Evolutionary conservation across 2,888 invertebrate genomes (phyloP).

Genomic region (Copidosoma aretas): DNA sequence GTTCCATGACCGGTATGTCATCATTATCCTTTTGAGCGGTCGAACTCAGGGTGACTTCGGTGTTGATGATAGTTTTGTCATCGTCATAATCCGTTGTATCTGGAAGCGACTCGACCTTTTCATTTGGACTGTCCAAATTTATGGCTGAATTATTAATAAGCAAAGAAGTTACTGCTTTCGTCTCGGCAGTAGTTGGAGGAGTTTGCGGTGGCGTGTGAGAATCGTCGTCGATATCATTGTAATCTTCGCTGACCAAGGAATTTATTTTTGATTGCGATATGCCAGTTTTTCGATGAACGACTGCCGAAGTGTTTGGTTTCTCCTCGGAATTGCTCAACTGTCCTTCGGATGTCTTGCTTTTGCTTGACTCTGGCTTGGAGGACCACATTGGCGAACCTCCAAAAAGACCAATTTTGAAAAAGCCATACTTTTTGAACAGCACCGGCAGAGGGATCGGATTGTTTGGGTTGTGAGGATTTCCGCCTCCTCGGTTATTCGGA

Average conservation of each 20-base stretch:
- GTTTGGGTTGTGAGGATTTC: conserved; percentile 66
- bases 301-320: conserved; percentile 62
- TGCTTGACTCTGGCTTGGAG: conserved; percentile 62
- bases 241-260: conserved; percentile 68
- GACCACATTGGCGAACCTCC: conserved; percentile 76
- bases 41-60: conserved; percentile 68
- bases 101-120: conserved; percentile 63
- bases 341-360: conserved; percentile 58
- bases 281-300: conserved; percentile 58
- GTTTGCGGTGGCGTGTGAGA: conserved; percentile 67
- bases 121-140: conserved; percentile 58
- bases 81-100: conserved; percentile 69
- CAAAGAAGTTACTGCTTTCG: conserved; percentile 47
- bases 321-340: conserved; percentile 60
- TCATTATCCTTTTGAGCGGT: conserved; percentile 67
- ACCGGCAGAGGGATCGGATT: conserved; percentile 70
- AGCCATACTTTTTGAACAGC: conserved; percentile 68
- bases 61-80: conserved; percentile 67
- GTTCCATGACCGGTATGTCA: conserved; percentile 68
- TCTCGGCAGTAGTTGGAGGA: conserved; percentile 58
- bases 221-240: conserved; percentile 69
- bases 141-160: conserved; percentile 48
- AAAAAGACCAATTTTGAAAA: conserved; percentile 69
- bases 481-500: conserved; percentile 62
- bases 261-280: conserved; percentile 62